Base-by-base conservation (phyloP, 1,140 invertebrate species). In the Akabosia matsudoensis region DNA sequence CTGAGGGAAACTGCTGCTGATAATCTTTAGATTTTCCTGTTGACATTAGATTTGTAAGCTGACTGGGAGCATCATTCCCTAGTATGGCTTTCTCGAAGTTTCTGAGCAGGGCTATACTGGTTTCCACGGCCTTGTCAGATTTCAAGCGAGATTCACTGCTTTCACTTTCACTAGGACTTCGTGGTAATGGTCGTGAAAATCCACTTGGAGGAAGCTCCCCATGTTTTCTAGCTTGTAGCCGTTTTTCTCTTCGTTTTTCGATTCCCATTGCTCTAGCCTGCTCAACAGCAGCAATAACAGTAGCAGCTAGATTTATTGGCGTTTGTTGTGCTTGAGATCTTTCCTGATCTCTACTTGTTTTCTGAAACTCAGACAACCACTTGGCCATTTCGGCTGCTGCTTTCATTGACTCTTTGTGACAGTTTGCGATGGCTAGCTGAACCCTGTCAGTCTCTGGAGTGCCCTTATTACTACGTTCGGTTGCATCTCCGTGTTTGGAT, bases 371-470 rank as follows among this genome's bases (percentile, higher is more conserved):
- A 0, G 31, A 26, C 76, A 77, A 67, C 56, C 72, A 70, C 33
- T 74, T 74, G 1, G 76, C 33, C 33, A 77, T 16, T 61, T 77
- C 71, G 10, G 76, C 72, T 16, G 76, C 73, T 1, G 76, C 76
- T 33, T 52, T 74, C 14, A 77, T 31, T 22, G 71, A 54, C 30
- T 77, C 76, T n/a, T 67, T 70, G 24, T 77, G 76, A 70, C 76
- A 77, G 67, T 74, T 70, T 22, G 70, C 31, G 14, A 73, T 64
- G 10, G 56, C 75, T 1, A 76, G 31, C 10, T 73, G 54, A 1
- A 73, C 13, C 7, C 54, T 7, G 22, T 56, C 54, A 4, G 54
- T 4, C 54, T 56, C 54, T 16, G 10, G 54, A 4, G 54, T n/a
- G 13, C 7, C 22, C 24, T 56, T 56, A n/a, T n/a, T n/a, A n/a